These are phyloP conservation scores for Emys orbicularis DNA, from an alignment of 2,797 vertebrate species.

Conservation along the genomic window DNA sequence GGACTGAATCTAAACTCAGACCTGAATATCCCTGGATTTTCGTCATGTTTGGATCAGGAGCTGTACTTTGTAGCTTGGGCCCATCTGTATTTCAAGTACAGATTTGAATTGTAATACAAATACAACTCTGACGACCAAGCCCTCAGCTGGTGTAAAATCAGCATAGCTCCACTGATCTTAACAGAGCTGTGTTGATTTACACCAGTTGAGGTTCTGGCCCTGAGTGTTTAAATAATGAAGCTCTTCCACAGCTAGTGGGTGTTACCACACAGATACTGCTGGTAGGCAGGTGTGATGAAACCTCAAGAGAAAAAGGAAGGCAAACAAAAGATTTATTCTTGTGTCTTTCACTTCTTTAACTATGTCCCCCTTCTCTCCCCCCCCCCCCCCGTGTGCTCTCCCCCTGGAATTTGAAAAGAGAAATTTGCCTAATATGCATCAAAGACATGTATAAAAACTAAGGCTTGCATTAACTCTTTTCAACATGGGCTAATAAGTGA, in stretches of 20 bases:
- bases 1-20: not conserved
- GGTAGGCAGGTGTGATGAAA: not conserved
- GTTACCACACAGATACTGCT: accelerated
- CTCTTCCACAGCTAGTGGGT: not conserved
- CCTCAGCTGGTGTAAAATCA: not conserved
- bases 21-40: not conserved
- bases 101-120: not conserved
- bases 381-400: not conserved
- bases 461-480: not conserved
- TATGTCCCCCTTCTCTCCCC: not conserved
- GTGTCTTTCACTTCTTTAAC: slow-evolving; percentile 1
- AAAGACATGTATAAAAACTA: slow-evolving; percentile 1
- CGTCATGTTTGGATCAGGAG: not conserved
- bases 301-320: slow-evolving; percentile 16
- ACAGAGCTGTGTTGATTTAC: not conserved
- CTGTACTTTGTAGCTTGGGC: not conserved
- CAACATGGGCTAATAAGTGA: not conserved
- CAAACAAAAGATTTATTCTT: slow-evolving; percentile 18
- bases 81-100: accelerated
- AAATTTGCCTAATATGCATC: slow-evolving; percentile 24
- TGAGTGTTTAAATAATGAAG: accelerated
- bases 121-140: not conserved
- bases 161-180: not conserved
- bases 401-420: slow-evolving; percentile 40
- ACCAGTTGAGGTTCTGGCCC: not conserved